Evolutionary conservation across 2,888 invertebrate species (phyloP), one percentile per base, ranked within the genome.

Genomic region (Drosophila sordidula): DNA sequence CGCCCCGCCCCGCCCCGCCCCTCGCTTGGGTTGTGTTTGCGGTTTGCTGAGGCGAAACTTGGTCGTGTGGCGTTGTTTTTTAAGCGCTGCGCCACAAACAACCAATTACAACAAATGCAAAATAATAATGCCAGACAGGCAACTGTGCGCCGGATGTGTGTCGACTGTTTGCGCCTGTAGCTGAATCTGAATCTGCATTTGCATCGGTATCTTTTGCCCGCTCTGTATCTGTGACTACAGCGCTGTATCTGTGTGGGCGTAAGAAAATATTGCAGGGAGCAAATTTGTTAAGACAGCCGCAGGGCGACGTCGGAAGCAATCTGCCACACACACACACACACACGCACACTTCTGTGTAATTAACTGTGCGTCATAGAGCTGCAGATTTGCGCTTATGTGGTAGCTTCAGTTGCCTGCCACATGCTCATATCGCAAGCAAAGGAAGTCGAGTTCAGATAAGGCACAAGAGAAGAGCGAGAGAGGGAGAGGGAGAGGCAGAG

Each of bases 101-200:
- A 64, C 58, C 73, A 72, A 61, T 56, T 47, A 42, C 66, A 49
- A 41, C 42, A 39, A 67, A 70, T 74, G 69, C 75, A 63, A 64
- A 63, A 52, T 64, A 64, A 74, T 74, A 74, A 56, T 44, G 26
- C 32, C 42, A 16, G 38, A 9, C 38, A 1, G 29, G 9, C 54
- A 55, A 42, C 32, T 46, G 45, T 38, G 32, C 34, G 34, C 64
- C 61, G 73, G 66, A 72, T 66, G 73, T 46, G 52, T 26, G 29
- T 36, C 29, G 34, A 50, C 12, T 5, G 14, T 38, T 34, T 22
- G 36, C 25, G 38, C 25, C 9, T 16, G 36, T n/a, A 22, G 34
- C 22, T 49, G 36, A 25, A 38, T 36, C 12, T 50, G 49, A 18
- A 25, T 26, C 12, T 26, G 22, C 9, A 36, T 36, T 3, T 18